These are phyloP conservation scores for Larimichthys crocea DNA, from an alignment of 2,113 vertebrate genomes.

Conservation along the genomic window DNA sequence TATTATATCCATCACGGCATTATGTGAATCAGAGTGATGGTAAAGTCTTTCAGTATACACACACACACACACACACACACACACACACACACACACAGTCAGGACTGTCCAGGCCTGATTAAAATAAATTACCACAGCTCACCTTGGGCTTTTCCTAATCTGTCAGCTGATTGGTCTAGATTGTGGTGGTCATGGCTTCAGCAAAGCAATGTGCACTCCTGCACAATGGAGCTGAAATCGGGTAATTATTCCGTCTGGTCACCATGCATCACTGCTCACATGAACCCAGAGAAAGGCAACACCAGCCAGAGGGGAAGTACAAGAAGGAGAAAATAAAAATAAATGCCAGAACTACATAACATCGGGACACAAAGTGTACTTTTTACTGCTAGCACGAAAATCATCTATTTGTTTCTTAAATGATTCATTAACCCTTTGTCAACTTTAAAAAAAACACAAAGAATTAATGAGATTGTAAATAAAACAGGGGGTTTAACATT, in stretches of 20 bases:
- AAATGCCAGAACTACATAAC: conserved; percentile 23
- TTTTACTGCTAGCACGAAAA: conserved; percentile 14
- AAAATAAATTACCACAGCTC: conserved; percentile 32
- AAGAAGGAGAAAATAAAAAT: conserved; percentile 39
- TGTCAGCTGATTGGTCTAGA: conserved; percentile 40
- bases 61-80: background rate
- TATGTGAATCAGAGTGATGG: conserved; percentile 57
- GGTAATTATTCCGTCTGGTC: conserved; percentile 72
- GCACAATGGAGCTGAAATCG: conserved; percentile 59
- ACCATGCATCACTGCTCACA: conserved; percentile 63
- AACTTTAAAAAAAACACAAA: background rate
- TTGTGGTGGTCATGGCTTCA: conserved; percentile 31
- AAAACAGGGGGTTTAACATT: background rate
- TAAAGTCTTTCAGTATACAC: conserved; percentile 29
- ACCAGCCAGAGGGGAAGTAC: conserved; percentile 58
- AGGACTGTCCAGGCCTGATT: conserved; percentile 21
- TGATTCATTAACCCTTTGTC: background rate
- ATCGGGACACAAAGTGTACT: background rate
- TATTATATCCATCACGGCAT: conserved; percentile 50
- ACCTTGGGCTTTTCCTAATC: conserved; percentile 26
- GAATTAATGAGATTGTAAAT: background rate
- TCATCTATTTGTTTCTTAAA: conserved; percentile 10
- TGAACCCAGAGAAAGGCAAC: conserved; percentile 53
- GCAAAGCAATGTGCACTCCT: conserved; percentile 45
- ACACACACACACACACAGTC: background rate